Conservation (phyloP, 2,888 invertebrate genomes). For the Leptinotarsa rubiginosa region DNA sequence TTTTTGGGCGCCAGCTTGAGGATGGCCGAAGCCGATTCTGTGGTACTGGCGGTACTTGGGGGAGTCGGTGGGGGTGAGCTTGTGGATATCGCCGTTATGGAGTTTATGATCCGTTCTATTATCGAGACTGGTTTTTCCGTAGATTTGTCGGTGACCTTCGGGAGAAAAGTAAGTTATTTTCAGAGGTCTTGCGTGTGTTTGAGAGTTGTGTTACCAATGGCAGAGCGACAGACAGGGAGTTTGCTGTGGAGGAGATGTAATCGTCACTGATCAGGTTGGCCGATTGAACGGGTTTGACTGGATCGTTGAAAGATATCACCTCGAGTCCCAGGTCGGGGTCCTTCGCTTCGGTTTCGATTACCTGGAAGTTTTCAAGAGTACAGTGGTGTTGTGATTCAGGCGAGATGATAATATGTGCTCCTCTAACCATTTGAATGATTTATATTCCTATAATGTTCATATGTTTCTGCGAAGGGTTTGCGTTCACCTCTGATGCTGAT, state of each 20-base stretch:
- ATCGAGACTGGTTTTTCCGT: conserved; percentile 62
- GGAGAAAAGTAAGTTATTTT: conserved; percentile 39
- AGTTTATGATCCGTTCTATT: conserved; percentile 65
- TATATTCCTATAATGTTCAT: too few species aligned
- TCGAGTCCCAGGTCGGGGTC: conserved; percentile 62
- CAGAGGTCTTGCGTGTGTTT: conserved; percentile 3
- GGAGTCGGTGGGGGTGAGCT: conserved; percentile 11
- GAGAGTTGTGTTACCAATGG: conserved; percentile 52
- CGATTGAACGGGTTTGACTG: conserved; percentile 62
- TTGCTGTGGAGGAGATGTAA: conserved; percentile 55
- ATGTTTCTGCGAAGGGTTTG: too few species aligned
- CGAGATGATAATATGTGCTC: too few species aligned
- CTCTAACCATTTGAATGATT: too few species aligned
- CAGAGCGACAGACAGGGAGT: conserved; percentile 38
- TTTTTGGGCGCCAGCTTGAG: conserved; percentile 63
- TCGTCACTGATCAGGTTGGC: conserved; percentile 64
- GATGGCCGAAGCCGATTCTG: conserved; percentile 61
- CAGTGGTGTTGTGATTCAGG: conserved; percentile 17
- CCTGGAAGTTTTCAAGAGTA: conserved; percentile 55
- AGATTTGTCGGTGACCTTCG: conserved; percentile 56
- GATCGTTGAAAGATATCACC: conserved; percentile 65
- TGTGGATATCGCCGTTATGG: conserved; percentile 63
- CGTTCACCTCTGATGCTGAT: too few species aligned
- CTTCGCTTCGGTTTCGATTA: conserved; percentile 51
- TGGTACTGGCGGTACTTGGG: conserved; percentile 46